Evolutionary conservation across 2,888 invertebrate genomes (phyloP), one percentile per base, ranked within the genome.

Genomic region (Andrena camellia): DNA sequence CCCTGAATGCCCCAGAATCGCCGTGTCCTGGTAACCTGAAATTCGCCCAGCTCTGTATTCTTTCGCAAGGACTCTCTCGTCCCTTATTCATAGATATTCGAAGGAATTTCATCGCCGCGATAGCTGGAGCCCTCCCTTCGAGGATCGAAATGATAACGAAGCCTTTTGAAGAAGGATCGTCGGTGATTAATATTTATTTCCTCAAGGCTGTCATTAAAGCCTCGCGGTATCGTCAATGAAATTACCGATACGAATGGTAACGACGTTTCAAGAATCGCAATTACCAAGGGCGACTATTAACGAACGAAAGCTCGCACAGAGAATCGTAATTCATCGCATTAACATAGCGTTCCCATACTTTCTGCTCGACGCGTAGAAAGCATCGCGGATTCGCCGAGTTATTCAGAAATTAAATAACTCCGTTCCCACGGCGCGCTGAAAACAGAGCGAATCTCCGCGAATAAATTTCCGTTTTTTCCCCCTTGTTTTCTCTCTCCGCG

Each of bases 21-120:
- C 29, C n/a, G 26, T 63, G 80, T 81, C 80, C 81, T 62, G 80
- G 57, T 79, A 79, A 79, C 81, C 80, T 72, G 67, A 81, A 81
- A 81, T 68, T 68, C 57, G 0, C 33, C 17, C 54, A 7, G 23
- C 31, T 57, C 54, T 31, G 20, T 52, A 57, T 57, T 80, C 67
- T 50, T 72, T 50, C 42, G n/a, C 80, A 48, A 78, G 80, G 67
- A 79, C 23, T 64, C 50, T 17, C 50, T 17, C 4, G 2, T 26
- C 13, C 13, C 10, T 72, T 66, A 60, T 73, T 35, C 50, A 52
- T 29, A 20, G 50, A 52, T 20, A 50, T 17, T 23, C 67, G 5
- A 54, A 26, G 33, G 23, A 33, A 52, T 54, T 54, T 33, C 52
- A 29, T 10, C 33, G 7, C 26, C 26, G 4, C 10, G 29, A 59